Conservation (phyloP, 2,797 vertebrate species). For the Ambastaia sidthimunki region DNA sequence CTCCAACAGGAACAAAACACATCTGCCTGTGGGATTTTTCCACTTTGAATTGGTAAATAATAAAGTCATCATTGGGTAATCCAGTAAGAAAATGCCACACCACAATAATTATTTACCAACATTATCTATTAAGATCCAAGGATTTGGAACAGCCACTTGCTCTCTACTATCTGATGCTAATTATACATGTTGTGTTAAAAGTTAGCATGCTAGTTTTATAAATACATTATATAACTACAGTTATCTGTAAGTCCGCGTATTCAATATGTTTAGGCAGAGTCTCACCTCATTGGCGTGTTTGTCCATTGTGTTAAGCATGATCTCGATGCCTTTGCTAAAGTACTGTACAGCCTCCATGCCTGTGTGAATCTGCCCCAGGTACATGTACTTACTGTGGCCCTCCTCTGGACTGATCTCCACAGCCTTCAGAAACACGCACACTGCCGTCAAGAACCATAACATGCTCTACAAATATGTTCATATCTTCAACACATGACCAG, state of each 20-base stretch:
- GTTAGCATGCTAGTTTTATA: too few species aligned
- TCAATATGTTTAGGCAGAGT: neutral
- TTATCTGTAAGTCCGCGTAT: too few species aligned
- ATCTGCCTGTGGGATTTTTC: neutral
- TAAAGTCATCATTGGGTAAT: neutral
- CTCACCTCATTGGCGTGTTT: constrained; percentile 65
- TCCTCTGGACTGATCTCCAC: constrained; percentile 79
- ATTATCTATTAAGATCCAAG: neutral
- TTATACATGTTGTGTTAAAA: too few species aligned
- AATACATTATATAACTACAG: too few species aligned
- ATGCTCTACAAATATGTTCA: neutral
- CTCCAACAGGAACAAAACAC: constrained; percentile 1
- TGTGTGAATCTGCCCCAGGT: constrained; percentile 82
- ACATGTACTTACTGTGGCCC: constrained; percentile 86
- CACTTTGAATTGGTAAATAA: constrained; percentile 6
- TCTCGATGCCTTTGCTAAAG: constrained; percentile 79
- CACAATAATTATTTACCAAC: neutral
- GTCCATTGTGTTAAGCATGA: constrained; percentile 74
- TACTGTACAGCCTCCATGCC: constrained; percentile 77
- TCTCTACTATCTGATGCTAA: too few species aligned
- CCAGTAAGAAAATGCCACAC: neutral
- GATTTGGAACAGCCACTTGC: neutral
- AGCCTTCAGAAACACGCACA: constrained; percentile 75
- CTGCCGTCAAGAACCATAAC: constrained; percentile 71
- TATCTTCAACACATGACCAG: neutral